phyloP scores from a whole-genome alignment of 2,113 vertebrate species.

The Sphaerodactylus townsendi region DNA sequence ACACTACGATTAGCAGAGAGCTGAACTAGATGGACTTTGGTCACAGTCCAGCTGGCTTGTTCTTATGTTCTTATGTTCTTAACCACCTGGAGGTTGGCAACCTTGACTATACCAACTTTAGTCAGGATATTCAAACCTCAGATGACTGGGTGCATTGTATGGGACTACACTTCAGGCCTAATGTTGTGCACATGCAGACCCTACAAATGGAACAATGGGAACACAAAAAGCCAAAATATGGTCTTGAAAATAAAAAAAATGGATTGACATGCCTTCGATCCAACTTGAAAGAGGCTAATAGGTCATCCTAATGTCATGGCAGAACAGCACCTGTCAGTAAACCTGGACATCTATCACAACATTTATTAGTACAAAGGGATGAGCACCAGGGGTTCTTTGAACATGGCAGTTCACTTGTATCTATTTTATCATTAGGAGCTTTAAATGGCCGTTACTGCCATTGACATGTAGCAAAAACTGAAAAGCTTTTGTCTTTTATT shows the following conservation, averaged over 20 bases:
- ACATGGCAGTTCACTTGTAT: not conserved
- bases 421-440: conserved; percentile 9
- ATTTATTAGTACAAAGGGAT: not conserved
- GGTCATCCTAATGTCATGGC: not conserved
- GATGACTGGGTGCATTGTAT: too few relatives aligned
- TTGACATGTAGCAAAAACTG: conserved; percentile 28
- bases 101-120: too few relatives aligned
- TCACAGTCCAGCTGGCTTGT: too few relatives aligned
- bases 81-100: too few relatives aligned
- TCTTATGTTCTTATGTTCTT: too few relatives aligned
- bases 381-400: not conserved
- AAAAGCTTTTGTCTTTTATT: conserved; percentile 42
- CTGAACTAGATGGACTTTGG: too few relatives aligned
- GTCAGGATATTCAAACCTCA: too few relatives aligned
- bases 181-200: too few relatives aligned
- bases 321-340: not conserved
- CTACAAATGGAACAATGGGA: too few relatives aligned
- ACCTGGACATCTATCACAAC: not conserved
- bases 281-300: not conserved
- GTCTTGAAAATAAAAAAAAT: not conserved
- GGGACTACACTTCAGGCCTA: too few relatives aligned
- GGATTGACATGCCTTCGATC: not conserved
- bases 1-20: too few relatives aligned
- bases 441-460: conserved; percentile 38
- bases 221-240: not conserved